A percentile compares a stretch with the other conserved stretches of the same genome.
phyloP scores from a whole-genome alignment of 2,113 vertebrate species.

The Suncus etruscus region DNA sequence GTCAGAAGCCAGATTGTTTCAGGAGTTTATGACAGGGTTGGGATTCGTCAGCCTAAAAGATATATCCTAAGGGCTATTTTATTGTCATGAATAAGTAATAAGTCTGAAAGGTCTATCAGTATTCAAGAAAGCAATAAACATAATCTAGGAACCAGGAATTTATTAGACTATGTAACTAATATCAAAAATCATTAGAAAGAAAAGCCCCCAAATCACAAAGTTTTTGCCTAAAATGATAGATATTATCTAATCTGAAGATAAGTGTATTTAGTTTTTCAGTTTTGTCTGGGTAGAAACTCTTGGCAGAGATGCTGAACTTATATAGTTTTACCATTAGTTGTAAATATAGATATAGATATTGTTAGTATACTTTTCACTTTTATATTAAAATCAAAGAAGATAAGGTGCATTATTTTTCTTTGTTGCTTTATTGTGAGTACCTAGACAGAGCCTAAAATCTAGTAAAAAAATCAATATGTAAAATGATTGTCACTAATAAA shows the following conservation, averaged over 20 bases:
- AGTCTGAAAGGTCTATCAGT: neutral
- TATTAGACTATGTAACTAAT: neutral
- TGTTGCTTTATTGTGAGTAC: neutral
- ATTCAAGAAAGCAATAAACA: neutral
- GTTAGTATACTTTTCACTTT: neutral
- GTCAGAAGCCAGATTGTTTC: neutral
- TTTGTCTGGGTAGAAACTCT: neutral
- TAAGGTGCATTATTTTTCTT: neutral
- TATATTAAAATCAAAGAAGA: neutral
- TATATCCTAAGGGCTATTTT: neutral
- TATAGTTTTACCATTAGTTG: neutral
- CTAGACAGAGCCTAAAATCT: neutral
- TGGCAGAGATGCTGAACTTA: neutral
- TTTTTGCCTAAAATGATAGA: neutral
- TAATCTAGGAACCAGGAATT: neutral
- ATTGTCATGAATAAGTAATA: neutral
- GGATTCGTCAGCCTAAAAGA: neutral
- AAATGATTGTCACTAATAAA: slow-evolving; percentile 21
- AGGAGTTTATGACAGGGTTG: neutral
- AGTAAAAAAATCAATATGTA: neutral
- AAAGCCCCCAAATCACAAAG: neutral
- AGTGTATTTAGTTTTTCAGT: neutral
- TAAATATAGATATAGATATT: neutral
- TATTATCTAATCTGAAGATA: neutral
- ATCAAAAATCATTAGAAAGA: neutral